Base-by-base conservation (phyloP, 2,113 vertebrate genomes). In the Urocitellus parryii region DNA sequence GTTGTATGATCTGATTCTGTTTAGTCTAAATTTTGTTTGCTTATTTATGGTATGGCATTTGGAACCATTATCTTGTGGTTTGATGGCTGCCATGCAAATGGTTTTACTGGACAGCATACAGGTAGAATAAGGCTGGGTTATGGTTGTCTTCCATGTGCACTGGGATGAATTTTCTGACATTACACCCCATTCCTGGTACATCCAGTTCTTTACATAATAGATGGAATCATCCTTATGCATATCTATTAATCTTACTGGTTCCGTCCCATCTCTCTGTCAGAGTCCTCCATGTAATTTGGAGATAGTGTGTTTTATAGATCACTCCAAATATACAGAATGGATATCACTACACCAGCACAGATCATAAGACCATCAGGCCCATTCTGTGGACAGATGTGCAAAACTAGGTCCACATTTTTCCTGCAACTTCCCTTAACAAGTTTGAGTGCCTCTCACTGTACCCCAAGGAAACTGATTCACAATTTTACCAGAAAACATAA, bases 1-100 rank as follows among this genome's bases (percentile, higher is more conserved):
- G 17, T 45, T 18, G 86, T 58, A 25, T 16, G 39, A 53, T 92
- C 32, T 76, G 5, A 53, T 67, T 92, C 32, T 76, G 5, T 37
- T 78, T 42, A 79, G 18, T 70, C 29, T 88, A 91, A 63, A n/a
- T 80, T 91, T 61, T 65, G 63, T 94, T 73, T 88, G 45, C 34
- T 91, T 39, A 8, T 61, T 76, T 83, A n/a, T 32, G 4, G 18
- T 27, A 29, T 67, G 22, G 5, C 56, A 51, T 85, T 89, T 85
- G 42, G 20, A 74, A n/a, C 1, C 2, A 6, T 48, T 61, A 65
- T 42, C 18, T 61, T 88, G 39, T 4, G 39, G 1, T 89, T 79
- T 29, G 72, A n/a, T 48, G 68, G 10, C 16, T 37, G 37, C 45
- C 20, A 27, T 14, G 7, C 22, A 16, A 22, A 61, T 2, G 29